Conservation (phyloP, 2,113 vertebrate species). For the Grammomys dolichurus region DNA sequence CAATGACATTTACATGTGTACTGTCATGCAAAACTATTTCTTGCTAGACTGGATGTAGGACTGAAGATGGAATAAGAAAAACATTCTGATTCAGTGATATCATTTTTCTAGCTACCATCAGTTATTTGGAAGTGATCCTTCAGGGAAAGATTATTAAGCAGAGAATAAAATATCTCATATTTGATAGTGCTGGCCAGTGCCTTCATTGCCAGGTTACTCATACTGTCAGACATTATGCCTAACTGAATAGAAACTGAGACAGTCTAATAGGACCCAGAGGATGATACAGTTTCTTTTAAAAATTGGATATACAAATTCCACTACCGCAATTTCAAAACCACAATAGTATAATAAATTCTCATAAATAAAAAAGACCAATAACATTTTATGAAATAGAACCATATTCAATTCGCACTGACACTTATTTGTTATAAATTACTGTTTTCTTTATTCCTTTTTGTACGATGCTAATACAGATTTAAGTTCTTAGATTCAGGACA, state of each 20-base stretch:
- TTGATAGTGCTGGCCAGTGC: constrained; percentile 74
- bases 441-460: constrained; percentile 69
- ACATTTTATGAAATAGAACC: constrained; percentile 65
- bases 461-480: constrained; percentile 40
- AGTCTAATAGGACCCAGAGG: constrained; percentile 68
- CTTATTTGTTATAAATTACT: constrained; percentile 56
- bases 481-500: constrained; percentile 33
- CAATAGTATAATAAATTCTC: constrained; percentile 63
- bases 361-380: constrained; percentile 76
- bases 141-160: constrained; percentile 81
- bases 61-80: constrained; percentile 83
- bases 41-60: constrained; percentile 89
- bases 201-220: constrained; percentile 78
- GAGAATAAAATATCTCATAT: constrained; percentile 82
- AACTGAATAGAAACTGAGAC: constrained; percentile 73
- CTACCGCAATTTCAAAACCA: constrained; percentile 65
- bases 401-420: constrained; percentile 52
- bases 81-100: constrained; percentile 83
- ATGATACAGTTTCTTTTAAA: constrained; percentile 58
- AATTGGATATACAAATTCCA: constrained; percentile 73
- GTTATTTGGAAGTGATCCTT: constrained; percentile 84
- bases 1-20: constrained; percentile 94
- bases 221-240: constrained; percentile 75
- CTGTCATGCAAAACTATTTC: constrained; percentile 92
- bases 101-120: constrained; percentile 85